Evolutionary conservation across 92 coral and sea anemone genomes (phyloP).

Genomic region (Zoanthus solanderi): DNA sequence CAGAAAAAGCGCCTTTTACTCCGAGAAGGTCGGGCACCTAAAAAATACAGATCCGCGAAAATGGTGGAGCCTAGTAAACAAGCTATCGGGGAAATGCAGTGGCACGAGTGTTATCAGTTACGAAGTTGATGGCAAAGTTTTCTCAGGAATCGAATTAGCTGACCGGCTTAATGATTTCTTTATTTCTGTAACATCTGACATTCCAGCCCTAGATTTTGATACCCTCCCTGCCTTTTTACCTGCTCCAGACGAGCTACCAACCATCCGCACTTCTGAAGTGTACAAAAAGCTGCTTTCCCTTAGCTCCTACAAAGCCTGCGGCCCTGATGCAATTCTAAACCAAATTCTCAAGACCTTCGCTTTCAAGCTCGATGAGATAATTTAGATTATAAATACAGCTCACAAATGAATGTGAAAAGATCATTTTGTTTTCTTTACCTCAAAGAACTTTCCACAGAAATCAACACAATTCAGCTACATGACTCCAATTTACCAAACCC

Average conservation of each 20-base stretch:
- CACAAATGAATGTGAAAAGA: no score
- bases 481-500: no score
- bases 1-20: no score
- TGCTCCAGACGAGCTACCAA: background rate
- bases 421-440: no score
- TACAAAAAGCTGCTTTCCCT: slow-evolving; percentile 11
- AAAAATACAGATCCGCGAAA: no score
- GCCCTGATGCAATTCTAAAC: background rate
- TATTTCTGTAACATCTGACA: background rate
- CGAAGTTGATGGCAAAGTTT: background rate
- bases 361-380: background rate
- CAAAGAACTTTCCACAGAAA: no score
- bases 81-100: no score
- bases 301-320: slow-evolving; percentile 11
- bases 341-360: background rate
- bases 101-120: no score
- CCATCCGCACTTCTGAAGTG: background rate
- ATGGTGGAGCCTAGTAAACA: no score
- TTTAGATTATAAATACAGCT: no score
- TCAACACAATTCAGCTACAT: no score
- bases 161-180: background rate
- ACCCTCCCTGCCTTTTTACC: background rate
- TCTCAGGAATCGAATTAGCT: background rate
- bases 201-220: background rate
- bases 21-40: no score